phyloP scores from a whole-genome alignment of 2,113 vertebrate genomes.

The Tursiops truncatus region DNA sequence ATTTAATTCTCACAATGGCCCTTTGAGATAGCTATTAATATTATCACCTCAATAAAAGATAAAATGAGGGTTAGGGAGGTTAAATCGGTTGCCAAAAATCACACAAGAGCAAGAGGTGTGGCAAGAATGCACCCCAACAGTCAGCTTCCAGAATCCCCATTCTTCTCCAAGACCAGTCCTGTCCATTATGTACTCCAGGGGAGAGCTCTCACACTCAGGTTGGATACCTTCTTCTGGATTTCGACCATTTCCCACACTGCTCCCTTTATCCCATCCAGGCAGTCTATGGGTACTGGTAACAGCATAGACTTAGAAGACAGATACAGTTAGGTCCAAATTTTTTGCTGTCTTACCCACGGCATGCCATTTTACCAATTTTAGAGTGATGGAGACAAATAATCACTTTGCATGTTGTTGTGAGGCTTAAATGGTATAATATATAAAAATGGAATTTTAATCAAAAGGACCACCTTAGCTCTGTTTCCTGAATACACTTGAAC shows the following conservation, averaged over 20 bases:
- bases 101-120: neutral
- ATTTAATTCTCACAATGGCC: neutral
- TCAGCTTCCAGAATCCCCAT: neutral
- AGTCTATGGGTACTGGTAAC: neutral
- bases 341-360: neutral
- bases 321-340: neutral
- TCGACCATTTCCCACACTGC: too few species aligned
- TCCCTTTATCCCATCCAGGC: neutral
- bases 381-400: neutral
- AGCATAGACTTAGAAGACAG: neutral
- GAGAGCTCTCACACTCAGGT: neutral
- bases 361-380: neutral
- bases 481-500: neutral
- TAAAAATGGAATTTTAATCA: neutral
- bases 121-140: neutral
- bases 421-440: neutral
- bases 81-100: neutral
- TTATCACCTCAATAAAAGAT: neutral
- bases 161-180: neutral
- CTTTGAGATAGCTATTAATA: neutral
- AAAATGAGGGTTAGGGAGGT: neutral
- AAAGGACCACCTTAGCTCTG: neutral
- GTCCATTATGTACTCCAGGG: neutral
- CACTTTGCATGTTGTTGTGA: neutral
- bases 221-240: rapidly evolving